These are phyloP conservation scores for Paedocypris micromegethes DNA, from an alignment of 2,797 vertebrate genomes.

Conservation along the genomic window DNA sequence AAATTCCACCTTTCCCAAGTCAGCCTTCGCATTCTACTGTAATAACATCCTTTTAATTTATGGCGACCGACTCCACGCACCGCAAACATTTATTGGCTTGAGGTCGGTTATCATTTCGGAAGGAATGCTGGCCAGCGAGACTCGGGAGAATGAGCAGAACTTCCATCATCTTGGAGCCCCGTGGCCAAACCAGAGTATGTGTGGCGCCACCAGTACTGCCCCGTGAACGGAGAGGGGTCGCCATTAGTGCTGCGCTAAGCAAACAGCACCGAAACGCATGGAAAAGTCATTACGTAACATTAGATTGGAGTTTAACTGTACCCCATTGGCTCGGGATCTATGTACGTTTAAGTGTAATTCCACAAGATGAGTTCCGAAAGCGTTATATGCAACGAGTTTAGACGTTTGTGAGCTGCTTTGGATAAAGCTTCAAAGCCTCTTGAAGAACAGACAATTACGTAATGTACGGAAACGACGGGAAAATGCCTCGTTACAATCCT, in stretches of 20 bases:
- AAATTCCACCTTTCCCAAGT: neutral
- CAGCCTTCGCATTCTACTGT: neutral
- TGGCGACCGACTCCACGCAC: slow-evolving; percentile 7
- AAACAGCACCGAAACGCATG: slow-evolving; percentile 55
- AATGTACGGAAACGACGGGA: too few relatives aligned
- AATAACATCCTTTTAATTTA: slow-evolving; percentile 28
- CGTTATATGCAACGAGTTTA: too few relatives aligned
- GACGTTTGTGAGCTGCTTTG: too few relatives aligned
- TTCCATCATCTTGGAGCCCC: slow-evolving; percentile 50
- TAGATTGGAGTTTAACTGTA: neutral
- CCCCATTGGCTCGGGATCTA: slow-evolving; percentile 9
- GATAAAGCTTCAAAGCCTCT: too few relatives aligned
- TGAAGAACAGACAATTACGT: too few relatives aligned
- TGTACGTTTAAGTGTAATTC: too few relatives aligned
- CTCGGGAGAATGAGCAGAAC: slow-evolving; percentile 47
- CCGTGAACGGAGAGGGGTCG: slow-evolving; percentile 53
- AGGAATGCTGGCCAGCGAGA: slow-evolving; percentile 38
- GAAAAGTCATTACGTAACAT: slow-evolving; percentile 55
- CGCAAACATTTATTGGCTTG: slow-evolving; percentile 28
- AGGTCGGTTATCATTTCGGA: slow-evolving; percentile 51
- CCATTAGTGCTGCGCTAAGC: slow-evolving; percentile 68
- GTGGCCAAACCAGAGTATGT: slow-evolving; percentile 68
- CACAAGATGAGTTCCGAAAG: too few relatives aligned
- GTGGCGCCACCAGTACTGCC: slow-evolving; percentile 56
- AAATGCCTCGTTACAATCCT: too few relatives aligned